phyloP scores from a whole-genome alignment of 1,140 invertebrate genomes.

The Apis cerana region DNA sequence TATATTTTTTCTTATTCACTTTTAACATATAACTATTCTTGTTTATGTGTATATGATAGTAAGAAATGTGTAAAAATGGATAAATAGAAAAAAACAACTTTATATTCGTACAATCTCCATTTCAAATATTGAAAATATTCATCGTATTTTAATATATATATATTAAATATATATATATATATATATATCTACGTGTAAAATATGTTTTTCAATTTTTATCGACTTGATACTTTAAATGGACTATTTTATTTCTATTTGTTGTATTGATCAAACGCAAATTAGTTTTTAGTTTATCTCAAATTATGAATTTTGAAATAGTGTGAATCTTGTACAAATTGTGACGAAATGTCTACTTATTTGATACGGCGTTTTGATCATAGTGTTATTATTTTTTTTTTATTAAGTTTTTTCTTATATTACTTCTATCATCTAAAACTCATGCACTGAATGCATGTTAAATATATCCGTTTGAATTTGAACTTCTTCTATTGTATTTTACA shows the following conservation, averaged over 20 bases:
- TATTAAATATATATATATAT: slow-evolving; percentile 16
- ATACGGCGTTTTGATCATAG: slow-evolving; percentile 17
- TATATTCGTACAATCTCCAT: slow-evolving; percentile 44
- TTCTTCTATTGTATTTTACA: slow-evolving; percentile 56
- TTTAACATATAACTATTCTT: neutral
- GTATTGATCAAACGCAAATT: slow-evolving; percentile 54
- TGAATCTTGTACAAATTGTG: slow-evolving; percentile 50
- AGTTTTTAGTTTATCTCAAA: neutral
- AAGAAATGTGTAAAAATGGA: slow-evolving; percentile 10
- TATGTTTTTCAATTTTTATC: slow-evolving; percentile 51
- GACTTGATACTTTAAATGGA: slow-evolving; percentile 54
- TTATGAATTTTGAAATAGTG: neutral
- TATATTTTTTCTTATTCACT: neutral
- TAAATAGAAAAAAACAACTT: slow-evolving; percentile 43
- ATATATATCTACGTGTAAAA: slow-evolving; percentile 58
- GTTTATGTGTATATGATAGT: neutral
- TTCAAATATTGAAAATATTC: slow-evolving; percentile 55
- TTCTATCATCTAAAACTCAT: slow-evolving; percentile 6
- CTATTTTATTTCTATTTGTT: slow-evolving; percentile 63
- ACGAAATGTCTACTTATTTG: slow-evolving; percentile 6
- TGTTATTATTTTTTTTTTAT: slow-evolving; percentile 14
- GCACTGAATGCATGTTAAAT: neutral
- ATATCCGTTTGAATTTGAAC: slow-evolving; percentile 5
- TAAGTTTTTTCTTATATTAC: slow-evolving; percentile 4
- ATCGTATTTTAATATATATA: slow-evolving; percentile 39